Base-by-base conservation (phyloP, 2,888 invertebrate genomes). In the Marronus borbonicus region DNA sequence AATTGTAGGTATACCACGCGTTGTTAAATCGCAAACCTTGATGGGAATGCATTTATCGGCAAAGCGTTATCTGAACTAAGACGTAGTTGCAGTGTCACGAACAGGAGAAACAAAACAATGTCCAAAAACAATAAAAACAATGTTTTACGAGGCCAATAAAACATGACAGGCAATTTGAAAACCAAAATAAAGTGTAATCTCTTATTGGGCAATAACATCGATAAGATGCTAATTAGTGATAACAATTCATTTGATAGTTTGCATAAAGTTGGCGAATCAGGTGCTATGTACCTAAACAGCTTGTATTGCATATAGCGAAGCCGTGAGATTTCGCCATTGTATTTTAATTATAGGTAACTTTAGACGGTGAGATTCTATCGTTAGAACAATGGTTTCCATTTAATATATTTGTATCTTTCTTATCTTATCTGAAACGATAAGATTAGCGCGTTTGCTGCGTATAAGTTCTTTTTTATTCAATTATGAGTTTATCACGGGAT, bases 361-460 rank as follows among this genome's bases (percentile, higher is more conserved):
- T 65, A 36, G 39, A 31, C 3, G 28, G 28, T 28, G 3, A 28
- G 0, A 65, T 36, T n/a, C 31, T 39, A 14, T n/a, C 36, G 7
- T 39, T 39, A 8, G 10, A 39, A 65, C 39, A 17, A 36, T 65
- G 36, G 31, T 65, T 17, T n/a, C 36, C 14, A n/a, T 65, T 65
- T 39, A 17, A 8, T 65, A 17, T 65, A 65, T 65, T 65, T 17
- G 39, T 65, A 65, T 65, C 65, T 36, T n/a, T 17, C 5, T 39
- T 65, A 65, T 65, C 65, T 65, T 65, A 65, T 65, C 65, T 44
- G 4, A 8, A 55, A 8, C 10, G 65, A 65, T 65, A 65, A 65
- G 65, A 65, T 65, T 65, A 65, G 14, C n/a, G 7, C 17, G 17
- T 39, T 65, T 17, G 44, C 10, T 8, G 44, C 0, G 44, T n/a